Evolutionary conservation across 2,113 vertebrate genomes (phyloP), one percentile per base, ranked within the genome.

Genomic region (Passer montanus): DNA sequence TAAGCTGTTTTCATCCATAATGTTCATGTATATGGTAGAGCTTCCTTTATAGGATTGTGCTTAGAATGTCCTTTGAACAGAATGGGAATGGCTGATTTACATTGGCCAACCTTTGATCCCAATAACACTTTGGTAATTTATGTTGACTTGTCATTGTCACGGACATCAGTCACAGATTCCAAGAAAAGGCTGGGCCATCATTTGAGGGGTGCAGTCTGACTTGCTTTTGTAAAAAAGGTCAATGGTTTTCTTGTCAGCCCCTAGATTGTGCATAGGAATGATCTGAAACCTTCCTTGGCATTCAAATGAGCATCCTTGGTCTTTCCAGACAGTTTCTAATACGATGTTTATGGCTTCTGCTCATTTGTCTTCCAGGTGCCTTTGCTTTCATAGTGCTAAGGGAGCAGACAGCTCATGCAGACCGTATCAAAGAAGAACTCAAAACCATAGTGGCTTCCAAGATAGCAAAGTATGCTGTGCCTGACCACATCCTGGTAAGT

Each of bases 391-490:
- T 99, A 60, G 98, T 99, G 72, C 35, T 99, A 78, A 99, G 98
- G 94, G 98, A 99, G 6, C 89, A 95, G 4, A 30, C 44, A 8
- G 26, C 66, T 58, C 31, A 84, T 14, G 23, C 2, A 33, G 98
- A 98, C 9, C 21, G 6, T 5, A 77, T 99, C 85, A 89, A 98
- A 49, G 95, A 98, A 64, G 98, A 99, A 63, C 98, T 99, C 75
- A 98, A 93, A 95, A 64, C 64, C 2, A 96, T 98, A 19, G 98
- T 99, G 67, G 97, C 98, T 67, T 97, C 96, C 37, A 99, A 98
- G 93, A 99, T 99, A 18, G 99, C 99, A 88, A 99, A 99, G 81
- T 99, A 99, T 2, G 99, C 99, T 2, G 96, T 99, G 58, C 99
- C 99, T 4, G 99, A 99, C 39, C 98, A 99, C 82, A 98, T 99